These are phyloP conservation scores for Epinephelus moara DNA, from an alignment of 2,113 vertebrate species.

Conservation along the genomic window DNA sequence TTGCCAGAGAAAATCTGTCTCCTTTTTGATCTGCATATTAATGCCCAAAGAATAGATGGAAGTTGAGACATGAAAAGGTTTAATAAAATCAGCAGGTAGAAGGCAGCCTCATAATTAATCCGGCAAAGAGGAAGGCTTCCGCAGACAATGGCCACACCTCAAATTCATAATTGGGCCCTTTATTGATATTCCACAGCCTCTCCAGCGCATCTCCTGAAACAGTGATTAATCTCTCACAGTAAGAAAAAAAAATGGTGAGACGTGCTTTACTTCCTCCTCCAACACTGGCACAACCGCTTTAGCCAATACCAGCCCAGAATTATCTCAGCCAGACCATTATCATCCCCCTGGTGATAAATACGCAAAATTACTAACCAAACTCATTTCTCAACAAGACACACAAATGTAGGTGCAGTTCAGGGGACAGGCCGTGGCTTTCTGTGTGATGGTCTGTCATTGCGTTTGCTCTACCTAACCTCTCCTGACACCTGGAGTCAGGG, in stretches of 20 bases:
- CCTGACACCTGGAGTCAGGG: conserved; percentile 80
- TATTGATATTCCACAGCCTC: conserved; percentile 79
- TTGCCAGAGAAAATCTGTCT: conserved; percentile 77
- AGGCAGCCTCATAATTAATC: conserved; percentile 78
- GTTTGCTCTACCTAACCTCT: conserved; percentile 83
- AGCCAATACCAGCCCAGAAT: conserved; percentile 35
- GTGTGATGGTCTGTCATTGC: conserved; percentile 73
- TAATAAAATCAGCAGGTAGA: conserved; percentile 83
- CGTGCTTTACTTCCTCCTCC: conserved; percentile 41
- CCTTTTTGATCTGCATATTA: conserved; percentile 84
- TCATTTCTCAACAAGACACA: conserved; percentile 73
- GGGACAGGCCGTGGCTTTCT: conserved; percentile 53
- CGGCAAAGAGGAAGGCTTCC: conserved; percentile 66
- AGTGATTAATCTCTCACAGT: conserved; percentile 71
- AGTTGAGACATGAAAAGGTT: conserved; percentile 80
- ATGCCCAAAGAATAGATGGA: conserved; percentile 78
- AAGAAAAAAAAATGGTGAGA: conserved; percentile 5
- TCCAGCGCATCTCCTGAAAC: conserved; percentile 61
- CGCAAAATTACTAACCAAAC: conserved; percentile 73
- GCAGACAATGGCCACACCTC: conserved; percentile 73
- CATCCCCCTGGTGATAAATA: conserved; percentile 50
- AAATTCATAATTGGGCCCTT: conserved; percentile 74
- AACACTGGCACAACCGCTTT: conserved; percentile 26
- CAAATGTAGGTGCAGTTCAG: conserved; percentile 58
- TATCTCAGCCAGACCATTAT: conserved; percentile 27